Conservation (phyloP, 2,113 vertebrate species). For the Platanista minor region DNA sequence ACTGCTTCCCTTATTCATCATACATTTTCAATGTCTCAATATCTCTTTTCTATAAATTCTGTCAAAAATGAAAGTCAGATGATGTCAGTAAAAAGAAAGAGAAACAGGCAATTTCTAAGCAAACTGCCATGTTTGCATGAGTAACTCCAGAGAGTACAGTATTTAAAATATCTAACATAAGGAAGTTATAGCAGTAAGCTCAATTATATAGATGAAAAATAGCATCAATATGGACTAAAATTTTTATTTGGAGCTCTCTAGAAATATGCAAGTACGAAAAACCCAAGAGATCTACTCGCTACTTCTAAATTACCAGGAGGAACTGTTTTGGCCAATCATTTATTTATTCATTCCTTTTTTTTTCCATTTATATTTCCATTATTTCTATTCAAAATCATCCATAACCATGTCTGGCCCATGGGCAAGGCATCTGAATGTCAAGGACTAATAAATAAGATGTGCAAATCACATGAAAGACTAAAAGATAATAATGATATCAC, state of each 20-base stretch:
- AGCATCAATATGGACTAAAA: background rate
- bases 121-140: background rate
- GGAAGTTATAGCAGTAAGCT: background rate
- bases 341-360: background rate
- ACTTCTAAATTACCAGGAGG: background rate
- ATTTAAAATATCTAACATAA: constrained; percentile 3
- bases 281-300: background rate
- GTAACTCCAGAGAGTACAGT: background rate
- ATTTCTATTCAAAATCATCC: background rate
- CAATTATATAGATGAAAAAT: background rate
- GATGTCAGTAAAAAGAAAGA: background rate
- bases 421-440: background rate
- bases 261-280: background rate
- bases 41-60: constrained; percentile 17
- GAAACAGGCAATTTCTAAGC: constrained; percentile 22
- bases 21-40: constrained; percentile 6
- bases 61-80: constrained; percentile 11
- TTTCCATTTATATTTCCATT: background rate
- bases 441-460: background rate
- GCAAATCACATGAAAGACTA: background rate
- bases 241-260: background rate
- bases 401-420: background rate
- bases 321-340: background rate
- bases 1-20: constrained; percentile 30
- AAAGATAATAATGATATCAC: background rate